Evolutionary conservation across 2,888 invertebrate genomes (phyloP).

Genomic region (Epinotia nisella): DNA sequence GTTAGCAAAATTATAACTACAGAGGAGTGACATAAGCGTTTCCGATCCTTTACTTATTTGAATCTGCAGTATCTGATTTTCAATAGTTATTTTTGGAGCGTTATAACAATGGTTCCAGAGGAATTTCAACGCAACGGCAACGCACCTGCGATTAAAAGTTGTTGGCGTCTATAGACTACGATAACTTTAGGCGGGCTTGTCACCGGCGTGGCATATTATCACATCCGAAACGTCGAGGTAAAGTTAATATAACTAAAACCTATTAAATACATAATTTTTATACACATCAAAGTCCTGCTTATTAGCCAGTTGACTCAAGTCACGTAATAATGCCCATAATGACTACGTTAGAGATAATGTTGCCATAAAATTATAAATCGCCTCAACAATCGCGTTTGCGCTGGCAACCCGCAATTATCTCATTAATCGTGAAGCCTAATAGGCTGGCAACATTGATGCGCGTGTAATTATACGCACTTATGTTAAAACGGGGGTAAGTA

Average conservation of each 20-base stretch:
- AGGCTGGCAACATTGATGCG: constrained; percentile 35
- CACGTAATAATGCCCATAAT: constrained; percentile 3
- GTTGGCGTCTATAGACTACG: neutral
- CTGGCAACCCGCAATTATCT: constrained; percentile 47
- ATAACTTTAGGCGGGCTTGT: neutral
- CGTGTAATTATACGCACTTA: constrained; percentile 14
- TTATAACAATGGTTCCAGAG: no score
- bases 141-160: no score
- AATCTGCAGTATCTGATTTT: no score
- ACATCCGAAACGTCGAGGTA: no score
- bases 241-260: no score
- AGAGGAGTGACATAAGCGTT: no score
- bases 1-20: no score
- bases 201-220: no score
- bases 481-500: neutral
- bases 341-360: constrained; percentile 31
- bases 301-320: constrained; percentile 1
- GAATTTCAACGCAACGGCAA: neutral
- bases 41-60: no score
- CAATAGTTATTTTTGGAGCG: no score
- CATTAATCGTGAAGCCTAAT: constrained; percentile 44
- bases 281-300: neutral
- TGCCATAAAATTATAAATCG: constrained; percentile 34
- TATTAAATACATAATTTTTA: no score
- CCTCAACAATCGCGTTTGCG: constrained; percentile 24